Conservation (phyloP, 2,888 invertebrate genomes). For the Atrina japonica region DNA sequence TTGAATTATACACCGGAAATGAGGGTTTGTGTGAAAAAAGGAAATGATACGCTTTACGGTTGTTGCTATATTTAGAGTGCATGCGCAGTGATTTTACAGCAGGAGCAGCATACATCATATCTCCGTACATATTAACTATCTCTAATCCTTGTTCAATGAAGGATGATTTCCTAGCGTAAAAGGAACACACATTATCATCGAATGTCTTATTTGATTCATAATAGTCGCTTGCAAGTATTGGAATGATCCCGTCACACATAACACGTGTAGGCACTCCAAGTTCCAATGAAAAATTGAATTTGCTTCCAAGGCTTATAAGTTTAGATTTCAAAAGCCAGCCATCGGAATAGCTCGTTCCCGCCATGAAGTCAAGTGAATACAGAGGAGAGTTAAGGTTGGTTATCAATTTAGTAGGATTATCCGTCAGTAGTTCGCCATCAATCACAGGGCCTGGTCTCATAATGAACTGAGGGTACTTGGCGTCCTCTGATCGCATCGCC, state of each 20-base stretch:
- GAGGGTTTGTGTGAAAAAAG: constrained; percentile 91
- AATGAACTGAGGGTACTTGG: constrained; percentile 21
- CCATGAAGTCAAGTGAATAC: constrained; percentile 45
- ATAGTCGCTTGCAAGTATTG: constrained; percentile 44
- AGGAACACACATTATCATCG: constrained; percentile 42
- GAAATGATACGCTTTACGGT: constrained; percentile 88
- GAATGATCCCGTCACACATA: constrained; percentile 49
- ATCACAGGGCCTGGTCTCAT: constrained; percentile 51
- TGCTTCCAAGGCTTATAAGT: constrained; percentile 37
- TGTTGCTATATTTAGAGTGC: constrained; percentile 89
- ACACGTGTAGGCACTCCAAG: constrained; percentile 45
- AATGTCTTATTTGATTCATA: constrained; percentile 27
- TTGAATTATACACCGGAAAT: constrained; percentile 85
- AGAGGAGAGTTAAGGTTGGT: background rate
- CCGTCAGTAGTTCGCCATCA: constrained; percentile 48
- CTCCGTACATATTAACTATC: constrained; percentile 49
- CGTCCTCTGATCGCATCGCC: constrained; percentile 1
- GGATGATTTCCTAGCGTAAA: constrained; percentile 35
- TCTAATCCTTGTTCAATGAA: constrained; percentile 40
- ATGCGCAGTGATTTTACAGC: constrained; percentile 83
- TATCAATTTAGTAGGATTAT: constrained; percentile 17
- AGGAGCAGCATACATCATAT: constrained; percentile 49
- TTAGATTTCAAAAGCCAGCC: constrained; percentile 54
- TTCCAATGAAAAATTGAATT: constrained; percentile 44
- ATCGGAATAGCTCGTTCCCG: constrained; percentile 57